Conservation (phyloP, 2,113 vertebrate genomes). For the Pygoscelis adeliae region DNA sequence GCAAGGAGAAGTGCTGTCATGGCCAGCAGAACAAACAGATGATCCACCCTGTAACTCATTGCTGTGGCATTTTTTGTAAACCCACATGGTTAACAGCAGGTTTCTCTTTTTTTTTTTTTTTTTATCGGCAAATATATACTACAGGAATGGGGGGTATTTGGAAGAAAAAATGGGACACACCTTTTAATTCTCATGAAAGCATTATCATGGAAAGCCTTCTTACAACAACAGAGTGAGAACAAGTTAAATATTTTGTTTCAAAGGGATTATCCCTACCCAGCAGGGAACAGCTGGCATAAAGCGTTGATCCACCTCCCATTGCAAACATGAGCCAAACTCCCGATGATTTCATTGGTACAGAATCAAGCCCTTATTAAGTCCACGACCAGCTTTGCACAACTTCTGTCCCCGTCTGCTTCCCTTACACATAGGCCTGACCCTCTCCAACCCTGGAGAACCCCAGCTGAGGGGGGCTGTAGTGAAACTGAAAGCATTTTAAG, state of each 20-base stretch:
- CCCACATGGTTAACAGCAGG: not conserved
- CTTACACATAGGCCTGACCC: not conserved
- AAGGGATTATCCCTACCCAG: slow-evolving; percentile 54
- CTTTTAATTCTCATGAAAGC: slow-evolving; percentile 38
- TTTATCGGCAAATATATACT: not conserved
- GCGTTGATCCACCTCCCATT: not conserved
- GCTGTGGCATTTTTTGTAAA: not conserved
- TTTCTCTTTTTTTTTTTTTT: not conserved
- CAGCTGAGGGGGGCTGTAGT: not conserved
- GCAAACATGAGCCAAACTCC: slow-evolving; percentile 46
- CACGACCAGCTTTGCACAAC: slow-evolving; percentile 2
- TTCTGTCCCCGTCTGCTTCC: slow-evolving; percentile 1
- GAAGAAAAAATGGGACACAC: not conserved
- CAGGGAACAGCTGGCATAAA: slow-evolving; percentile 52
- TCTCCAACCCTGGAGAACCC: not conserved
- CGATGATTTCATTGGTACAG: slow-evolving; percentile 25
- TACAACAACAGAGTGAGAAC: slow-evolving; percentile 40
- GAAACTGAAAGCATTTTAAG: not conserved
- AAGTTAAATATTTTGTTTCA: slow-evolving; percentile 65
- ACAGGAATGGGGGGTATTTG: not conserved
- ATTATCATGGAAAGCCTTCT: slow-evolving; percentile 14
- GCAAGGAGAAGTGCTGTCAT: not conserved
- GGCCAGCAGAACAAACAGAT: not conserved
- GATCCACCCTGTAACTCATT: not conserved
- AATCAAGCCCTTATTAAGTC: slow-evolving; percentile 46